Evolutionary conservation across 2,113 vertebrate species (phyloP).

Genomic region (Xiphophorus couchianus): DNA sequence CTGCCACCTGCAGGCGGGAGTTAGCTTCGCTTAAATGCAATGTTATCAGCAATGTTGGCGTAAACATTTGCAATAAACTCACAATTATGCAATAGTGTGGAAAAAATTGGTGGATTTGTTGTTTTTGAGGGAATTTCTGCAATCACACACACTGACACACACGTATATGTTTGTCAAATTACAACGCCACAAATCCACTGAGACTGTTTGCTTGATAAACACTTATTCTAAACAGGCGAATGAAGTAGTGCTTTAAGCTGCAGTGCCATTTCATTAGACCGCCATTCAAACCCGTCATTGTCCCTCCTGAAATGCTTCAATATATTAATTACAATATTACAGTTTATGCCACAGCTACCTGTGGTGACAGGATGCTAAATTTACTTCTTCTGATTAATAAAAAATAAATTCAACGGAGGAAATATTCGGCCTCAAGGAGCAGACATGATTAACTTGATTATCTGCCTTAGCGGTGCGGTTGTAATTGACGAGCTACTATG

Average conservation of each 20-base stretch:
- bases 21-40: too few relatives aligned
- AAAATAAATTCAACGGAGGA: background rate
- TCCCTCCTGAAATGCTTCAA: background rate
- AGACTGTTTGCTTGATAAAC: background rate
- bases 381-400: background rate
- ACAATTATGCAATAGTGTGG: too few relatives aligned
- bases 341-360: background rate
- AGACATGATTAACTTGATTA: background rate
- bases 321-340: slow-evolving; percentile 1
- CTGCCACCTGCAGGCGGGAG: too few relatives aligned
- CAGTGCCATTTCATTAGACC: background rate
- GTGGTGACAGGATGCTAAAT: background rate
- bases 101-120: too few relatives aligned
- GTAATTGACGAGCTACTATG: background rate
- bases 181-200: too few relatives aligned
- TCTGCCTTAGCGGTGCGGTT: background rate
- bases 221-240: background rate
- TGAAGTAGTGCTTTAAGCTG: background rate
- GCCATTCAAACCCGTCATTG: background rate
- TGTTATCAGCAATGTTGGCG: too few relatives aligned
- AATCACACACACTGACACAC: too few relatives aligned
- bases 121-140: too few relatives aligned
- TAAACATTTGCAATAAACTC: too few relatives aligned
- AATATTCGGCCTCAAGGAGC: background rate
- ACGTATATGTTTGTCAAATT: too few relatives aligned